Percentiles rank a stretch among this genome's conserved stretches.
phyloP scores from a whole-genome alignment of 2,888 invertebrate genomes.

The Cordylochernes scorpioides region DNA sequence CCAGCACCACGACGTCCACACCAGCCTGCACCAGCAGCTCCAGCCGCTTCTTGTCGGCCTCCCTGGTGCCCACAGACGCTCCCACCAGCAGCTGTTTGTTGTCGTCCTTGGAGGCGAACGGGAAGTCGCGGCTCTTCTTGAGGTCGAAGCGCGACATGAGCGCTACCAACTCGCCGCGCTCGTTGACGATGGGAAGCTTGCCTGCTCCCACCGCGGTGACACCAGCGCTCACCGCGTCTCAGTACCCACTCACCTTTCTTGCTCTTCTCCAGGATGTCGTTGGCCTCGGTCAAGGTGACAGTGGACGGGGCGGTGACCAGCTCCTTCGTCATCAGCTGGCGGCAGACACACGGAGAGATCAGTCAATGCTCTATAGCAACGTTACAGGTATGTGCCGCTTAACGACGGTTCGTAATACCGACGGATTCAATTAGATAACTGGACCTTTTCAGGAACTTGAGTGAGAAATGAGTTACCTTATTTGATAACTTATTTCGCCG shows the following conservation, averaged over 20 bases:
- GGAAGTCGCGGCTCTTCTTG: slow-evolving; percentile 86
- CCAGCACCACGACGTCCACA: slow-evolving; percentile 91
- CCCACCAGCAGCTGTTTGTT: slow-evolving; percentile 79
- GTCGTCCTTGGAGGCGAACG: slow-evolving; percentile 84
- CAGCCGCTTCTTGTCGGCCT: slow-evolving; percentile 50
- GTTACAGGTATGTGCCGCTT: no score
- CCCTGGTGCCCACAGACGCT: slow-evolving; percentile 72
- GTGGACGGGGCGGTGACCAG: slow-evolving; percentile 69
- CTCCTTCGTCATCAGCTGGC: slow-evolving; percentile 54
- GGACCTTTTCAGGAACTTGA: no score
- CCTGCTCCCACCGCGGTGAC: no score
- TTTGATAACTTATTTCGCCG: no score
- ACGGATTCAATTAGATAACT: no score
- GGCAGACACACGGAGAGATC: not conserved
- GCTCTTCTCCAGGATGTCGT: slow-evolving; percentile 73
- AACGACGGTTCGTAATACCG: no score
- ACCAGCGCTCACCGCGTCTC: no score
- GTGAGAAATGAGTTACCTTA: no score
- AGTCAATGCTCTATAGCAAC: no score
- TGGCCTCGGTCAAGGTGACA: slow-evolving; percentile 72
- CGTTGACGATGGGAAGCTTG: slow-evolving; percentile 32
- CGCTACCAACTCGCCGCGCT: slow-evolving; percentile 55
- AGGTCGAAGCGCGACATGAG: slow-evolving; percentile 90
- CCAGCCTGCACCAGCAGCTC: slow-evolving; percentile 55
- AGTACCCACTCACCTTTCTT: no score